A percentile compares a stretch with the other conserved stretches of the same genome.
Conservation (phyloP, 1,140 invertebrate genomes). For the Cotesia typhae region DNA sequence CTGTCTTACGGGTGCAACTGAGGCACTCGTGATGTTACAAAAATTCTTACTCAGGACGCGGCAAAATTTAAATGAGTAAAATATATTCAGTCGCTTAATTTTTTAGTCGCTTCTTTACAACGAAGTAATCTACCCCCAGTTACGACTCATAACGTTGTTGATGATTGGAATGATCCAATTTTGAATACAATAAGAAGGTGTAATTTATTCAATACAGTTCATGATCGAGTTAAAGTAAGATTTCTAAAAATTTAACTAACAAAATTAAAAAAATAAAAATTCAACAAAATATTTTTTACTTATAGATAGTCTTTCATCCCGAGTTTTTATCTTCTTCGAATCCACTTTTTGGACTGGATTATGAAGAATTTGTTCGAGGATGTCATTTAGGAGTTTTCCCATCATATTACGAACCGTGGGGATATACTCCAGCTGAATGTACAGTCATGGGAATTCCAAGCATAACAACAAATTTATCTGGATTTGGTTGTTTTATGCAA, state of each 20-base stretch:
- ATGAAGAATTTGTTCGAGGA: constrained; percentile 98
- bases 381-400: constrained; percentile 99
- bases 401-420: constrained; percentile 99
- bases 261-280: constrained; percentile 13
- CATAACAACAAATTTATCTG: constrained; percentile 96
- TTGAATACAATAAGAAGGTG: constrained; percentile 87
- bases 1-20: no score
- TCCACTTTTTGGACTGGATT: constrained; percentile 97
- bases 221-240: constrained; percentile 94
- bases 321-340: constrained; percentile 99
- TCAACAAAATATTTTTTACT: constrained; percentile 33
- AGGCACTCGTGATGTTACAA: no score
- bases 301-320: constrained; percentile 96
- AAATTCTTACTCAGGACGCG: no score
- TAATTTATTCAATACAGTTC: constrained; percentile 92
- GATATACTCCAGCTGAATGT: constrained; percentile 99
- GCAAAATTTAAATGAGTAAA: no score
- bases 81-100: neutral
- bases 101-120: constrained; percentile 70
- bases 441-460: constrained; percentile 99
- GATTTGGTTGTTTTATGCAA: constrained; percentile 99
- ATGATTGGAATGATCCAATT: constrained; percentile 94
- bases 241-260: constrained; percentile 2
- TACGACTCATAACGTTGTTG: constrained; percentile 97
- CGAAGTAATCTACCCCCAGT: constrained; percentile 92